Evolutionary conservation across 92 coral and sea anemone genomes (phyloP).

Genomic region (Palythoa caribaeorum): DNA sequence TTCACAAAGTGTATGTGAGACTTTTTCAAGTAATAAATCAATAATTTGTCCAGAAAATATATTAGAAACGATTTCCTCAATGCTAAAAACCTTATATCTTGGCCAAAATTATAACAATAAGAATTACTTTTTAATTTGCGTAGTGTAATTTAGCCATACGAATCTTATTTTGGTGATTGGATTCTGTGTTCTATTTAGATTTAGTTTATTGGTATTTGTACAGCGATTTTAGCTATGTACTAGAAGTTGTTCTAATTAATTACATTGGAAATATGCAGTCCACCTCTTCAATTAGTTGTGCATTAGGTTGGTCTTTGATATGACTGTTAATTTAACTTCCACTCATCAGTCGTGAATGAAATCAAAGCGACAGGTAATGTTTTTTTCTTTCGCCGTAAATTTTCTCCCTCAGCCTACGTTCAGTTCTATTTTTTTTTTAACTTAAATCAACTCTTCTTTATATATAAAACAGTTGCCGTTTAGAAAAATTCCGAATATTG

Average conservation of each 20-base stretch:
- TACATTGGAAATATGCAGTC: neutral
- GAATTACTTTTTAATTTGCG: neutral
- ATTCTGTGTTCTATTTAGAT: neutral
- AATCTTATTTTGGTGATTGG: neutral
- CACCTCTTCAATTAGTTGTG: neutral
- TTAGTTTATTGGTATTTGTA: slow-evolving; percentile 13
- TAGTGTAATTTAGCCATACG: neutral
- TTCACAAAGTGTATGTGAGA: slow-evolving; percentile 16
- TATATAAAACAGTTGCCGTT: too few relatives aligned
- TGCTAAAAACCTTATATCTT: neutral
- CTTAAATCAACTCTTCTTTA: too few relatives aligned
- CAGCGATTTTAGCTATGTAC: neutral
- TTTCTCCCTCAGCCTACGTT: too few relatives aligned
- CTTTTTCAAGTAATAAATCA: neutral
- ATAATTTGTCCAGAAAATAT: neutral
- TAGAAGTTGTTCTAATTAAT: neutral
- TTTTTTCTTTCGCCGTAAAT: too few relatives aligned
- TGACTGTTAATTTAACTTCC: neutral
- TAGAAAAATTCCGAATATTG: too few relatives aligned
- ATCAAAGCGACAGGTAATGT: too few relatives aligned
- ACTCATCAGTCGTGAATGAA: too few relatives aligned
- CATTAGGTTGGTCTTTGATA: neutral
- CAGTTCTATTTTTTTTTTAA: too few relatives aligned
- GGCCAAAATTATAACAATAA: neutral
- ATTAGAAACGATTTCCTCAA: neutral